Conservation (phyloP, 2,797 vertebrate genomes). For the Acestrorhynchus altus region DNA sequence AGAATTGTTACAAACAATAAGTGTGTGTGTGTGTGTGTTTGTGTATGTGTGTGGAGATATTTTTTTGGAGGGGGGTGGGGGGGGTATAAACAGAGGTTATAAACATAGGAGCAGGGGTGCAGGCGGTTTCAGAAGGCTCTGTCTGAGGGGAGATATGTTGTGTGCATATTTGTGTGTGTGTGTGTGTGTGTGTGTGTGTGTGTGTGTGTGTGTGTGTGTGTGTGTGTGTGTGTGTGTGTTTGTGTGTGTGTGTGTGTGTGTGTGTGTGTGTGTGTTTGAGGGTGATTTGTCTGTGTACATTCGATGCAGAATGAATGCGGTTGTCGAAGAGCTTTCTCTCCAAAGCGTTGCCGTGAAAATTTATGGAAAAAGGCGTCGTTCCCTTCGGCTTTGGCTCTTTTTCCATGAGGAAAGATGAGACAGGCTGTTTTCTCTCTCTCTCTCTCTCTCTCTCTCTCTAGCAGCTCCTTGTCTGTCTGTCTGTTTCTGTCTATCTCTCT, state of each 20-base stretch:
- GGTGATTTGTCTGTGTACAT: conserved; percentile 71
- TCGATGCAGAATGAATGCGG: conserved; percentile 63
- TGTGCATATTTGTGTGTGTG: not conserved
- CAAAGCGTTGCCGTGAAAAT: conserved; percentile 76
- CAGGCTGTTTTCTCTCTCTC: conserved; percentile 42
- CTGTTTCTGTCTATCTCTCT: not conserved
- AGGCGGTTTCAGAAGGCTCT: not conserved
- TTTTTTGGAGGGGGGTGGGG: not conserved
- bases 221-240: not conserved
- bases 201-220: not conserved
- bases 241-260: not conserved
- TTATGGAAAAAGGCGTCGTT: conserved; percentile 74
- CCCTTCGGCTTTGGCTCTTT: conserved; percentile 79
- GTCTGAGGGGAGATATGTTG: conserved; percentile 12
- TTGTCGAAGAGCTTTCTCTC: conserved; percentile 76
- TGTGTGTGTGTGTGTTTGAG: not conserved
- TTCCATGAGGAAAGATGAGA: conserved; percentile 73
- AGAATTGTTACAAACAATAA: too few species aligned
- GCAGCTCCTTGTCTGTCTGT: not conserved
- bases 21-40: not conserved
- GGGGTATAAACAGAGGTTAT: not conserved
- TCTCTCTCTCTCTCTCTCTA: conserved; percentile 15
- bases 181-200: not conserved
- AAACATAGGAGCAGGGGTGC: not conserved
- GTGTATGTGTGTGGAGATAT: not conserved